Evolutionary conservation across 2,888 invertebrate species (phyloP).

Genomic region (Volucella bombylans): DNA sequence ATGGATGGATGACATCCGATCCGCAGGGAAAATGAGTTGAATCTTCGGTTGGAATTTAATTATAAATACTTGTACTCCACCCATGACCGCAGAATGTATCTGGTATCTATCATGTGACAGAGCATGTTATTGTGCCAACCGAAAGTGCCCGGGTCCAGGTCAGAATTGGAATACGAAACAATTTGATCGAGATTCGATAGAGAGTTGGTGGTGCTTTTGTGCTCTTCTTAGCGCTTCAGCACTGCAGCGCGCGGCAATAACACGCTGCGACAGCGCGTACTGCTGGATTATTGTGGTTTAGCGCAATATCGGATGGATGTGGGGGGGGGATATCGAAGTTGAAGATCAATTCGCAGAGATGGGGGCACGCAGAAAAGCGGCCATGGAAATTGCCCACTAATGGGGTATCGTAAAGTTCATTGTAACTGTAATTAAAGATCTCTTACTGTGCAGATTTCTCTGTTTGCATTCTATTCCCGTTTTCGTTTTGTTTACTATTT

Average conservation of each 20-base stretch:
- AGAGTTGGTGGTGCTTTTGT: conserved; percentile 37
- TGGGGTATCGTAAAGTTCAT: conserved; percentile 72
- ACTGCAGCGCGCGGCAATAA: conserved; percentile 26
- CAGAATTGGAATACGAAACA: conserved; percentile 70
- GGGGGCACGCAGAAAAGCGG: conserved; percentile 41
- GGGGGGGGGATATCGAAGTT: conserved; percentile 52
- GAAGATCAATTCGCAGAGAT: conserved; percentile 10
- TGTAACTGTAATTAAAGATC: conserved; percentile 74
- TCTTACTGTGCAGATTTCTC: conserved; percentile 69
- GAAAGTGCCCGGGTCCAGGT: conserved; percentile 63
- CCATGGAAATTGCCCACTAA: conserved; percentile 71
- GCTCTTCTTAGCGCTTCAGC: conserved; percentile 48
- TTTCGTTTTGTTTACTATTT: conserved; percentile 29
- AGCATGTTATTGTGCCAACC: conserved; percentile 24
- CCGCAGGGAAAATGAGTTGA: conserved; percentile 39
- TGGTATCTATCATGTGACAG: conserved; percentile 61
- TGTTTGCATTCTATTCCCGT: conserved; percentile 54
- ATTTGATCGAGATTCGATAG: conserved; percentile 68
- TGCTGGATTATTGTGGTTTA: conserved; percentile 39
- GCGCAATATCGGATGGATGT: neutral
- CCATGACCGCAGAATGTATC: conserved; percentile 63
- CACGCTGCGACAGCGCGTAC: conserved; percentile 26
- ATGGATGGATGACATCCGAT: conserved; percentile 51
- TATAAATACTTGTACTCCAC: conserved; percentile 68
- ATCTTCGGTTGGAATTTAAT: conserved; percentile 69